These are phyloP conservation scores for Loriculus beryllinus DNA, from an alignment of 2,797 vertebrate genomes.

Conservation along the genomic window DNA sequence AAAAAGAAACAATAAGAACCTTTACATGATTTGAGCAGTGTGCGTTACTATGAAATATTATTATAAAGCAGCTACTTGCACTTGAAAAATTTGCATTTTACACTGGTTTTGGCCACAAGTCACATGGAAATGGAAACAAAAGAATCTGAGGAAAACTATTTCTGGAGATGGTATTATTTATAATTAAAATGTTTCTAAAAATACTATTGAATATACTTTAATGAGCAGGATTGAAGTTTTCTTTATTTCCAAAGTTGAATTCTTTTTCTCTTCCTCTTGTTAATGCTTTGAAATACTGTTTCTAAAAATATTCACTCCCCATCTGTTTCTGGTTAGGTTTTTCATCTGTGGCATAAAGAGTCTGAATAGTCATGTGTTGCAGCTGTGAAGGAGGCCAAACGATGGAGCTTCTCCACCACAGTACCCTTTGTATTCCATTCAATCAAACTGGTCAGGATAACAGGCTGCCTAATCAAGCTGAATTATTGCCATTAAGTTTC, in stretches of 20 bases:
- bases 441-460: not conserved
- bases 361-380: constrained; percentile 25
- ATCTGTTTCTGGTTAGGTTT: constrained; percentile 63
- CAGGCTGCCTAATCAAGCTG: not conserved
- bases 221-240: not conserved
- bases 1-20: not conserved
- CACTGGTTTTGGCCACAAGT: not conserved
- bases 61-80: not conserved
- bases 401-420: not conserved
- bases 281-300: constrained; percentile 33
- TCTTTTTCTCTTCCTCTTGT: constrained; percentile 57
- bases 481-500: not conserved
- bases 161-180: not conserved
- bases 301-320: constrained; percentile 60
- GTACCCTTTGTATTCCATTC: not conserved
- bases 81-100: not conserved
- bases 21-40: not conserved
- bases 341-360: constrained; percentile 35
- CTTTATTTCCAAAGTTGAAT: not conserved
- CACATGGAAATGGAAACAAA: not conserved
- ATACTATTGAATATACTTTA: not conserved
- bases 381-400: constrained; percentile 46
- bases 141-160: not conserved
- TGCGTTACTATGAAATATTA: not conserved
- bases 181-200: not conserved